phyloP scores from a whole-genome alignment of 2,797 vertebrate genomes.

The Esox masquinongy region DNA sequence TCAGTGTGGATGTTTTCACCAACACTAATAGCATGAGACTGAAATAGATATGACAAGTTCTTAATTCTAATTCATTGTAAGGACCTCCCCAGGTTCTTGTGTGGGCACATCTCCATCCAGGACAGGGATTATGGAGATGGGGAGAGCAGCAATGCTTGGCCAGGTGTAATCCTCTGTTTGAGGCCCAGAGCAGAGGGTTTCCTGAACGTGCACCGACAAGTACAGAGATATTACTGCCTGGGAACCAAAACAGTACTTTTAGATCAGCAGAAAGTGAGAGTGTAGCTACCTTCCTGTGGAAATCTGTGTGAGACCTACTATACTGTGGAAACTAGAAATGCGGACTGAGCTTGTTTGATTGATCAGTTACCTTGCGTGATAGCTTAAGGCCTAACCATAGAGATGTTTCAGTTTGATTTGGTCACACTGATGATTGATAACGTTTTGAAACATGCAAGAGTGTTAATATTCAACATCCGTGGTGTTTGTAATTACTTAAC shows the following conservation, averaged over 20 bases:
- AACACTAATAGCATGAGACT: background rate
- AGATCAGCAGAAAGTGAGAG: conserved; percentile 35
- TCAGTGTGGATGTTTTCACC: background rate
- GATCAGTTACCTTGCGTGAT: background rate
- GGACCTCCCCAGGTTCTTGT: background rate
- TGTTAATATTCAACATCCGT: background rate
- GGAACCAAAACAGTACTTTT: conserved; percentile 30
- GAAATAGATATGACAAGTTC: conserved; percentile 21
- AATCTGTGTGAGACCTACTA: background rate
- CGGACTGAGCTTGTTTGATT: no score
- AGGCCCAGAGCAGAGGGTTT: conserved; percentile 27
- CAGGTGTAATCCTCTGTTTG: background rate
- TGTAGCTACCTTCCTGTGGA: conserved; percentile 28
- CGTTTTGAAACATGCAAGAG: background rate
- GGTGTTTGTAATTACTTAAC: background rate
- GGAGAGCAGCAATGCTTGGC: background rate
- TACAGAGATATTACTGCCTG: conserved; percentile 14
- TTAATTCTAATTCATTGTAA: conserved; percentile 32
- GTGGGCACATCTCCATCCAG: conserved; percentile 24
- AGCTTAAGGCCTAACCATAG: background rate
- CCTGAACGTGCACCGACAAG: conserved; percentile 50
- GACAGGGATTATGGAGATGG: conserved; percentile 10
- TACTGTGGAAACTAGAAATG: no score
- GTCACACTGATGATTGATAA: no score
- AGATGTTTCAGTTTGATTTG: no score